Conservation (phyloP, 2,797 vertebrate genomes). For the Saxicola maurus region DNA sequence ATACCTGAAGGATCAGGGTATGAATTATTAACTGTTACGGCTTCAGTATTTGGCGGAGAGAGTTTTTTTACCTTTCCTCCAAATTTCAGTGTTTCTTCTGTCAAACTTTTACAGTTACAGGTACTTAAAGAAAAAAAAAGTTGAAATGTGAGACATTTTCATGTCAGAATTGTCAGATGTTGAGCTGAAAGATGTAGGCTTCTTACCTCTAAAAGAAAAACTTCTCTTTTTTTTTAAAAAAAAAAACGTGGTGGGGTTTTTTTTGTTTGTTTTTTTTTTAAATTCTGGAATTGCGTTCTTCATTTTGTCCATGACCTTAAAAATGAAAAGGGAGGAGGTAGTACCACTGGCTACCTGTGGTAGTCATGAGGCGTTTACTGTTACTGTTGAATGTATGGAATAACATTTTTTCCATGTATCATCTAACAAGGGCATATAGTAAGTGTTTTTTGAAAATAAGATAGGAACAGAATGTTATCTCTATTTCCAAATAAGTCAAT, state of each 20-base stretch:
- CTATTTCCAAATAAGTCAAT: background rate
- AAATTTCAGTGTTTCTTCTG: background rate
- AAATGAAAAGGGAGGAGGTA: background rate
- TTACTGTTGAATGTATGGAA: background rate
- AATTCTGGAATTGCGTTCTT: background rate
- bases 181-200: background rate
- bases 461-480: background rate
- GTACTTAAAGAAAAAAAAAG: background rate
- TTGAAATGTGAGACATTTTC: background rate
- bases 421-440: background rate
- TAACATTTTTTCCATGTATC: background rate
- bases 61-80: background rate
- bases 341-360: background rate
- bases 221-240: fast-evolving
- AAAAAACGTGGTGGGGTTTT: no score
- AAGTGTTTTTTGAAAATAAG: background rate
- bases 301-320: background rate
- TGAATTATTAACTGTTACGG: background rate
- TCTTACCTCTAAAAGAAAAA: background rate
- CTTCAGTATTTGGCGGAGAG: background rate
- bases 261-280: fast-evolving
- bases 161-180: background rate
- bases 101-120: background rate
- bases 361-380: background rate
- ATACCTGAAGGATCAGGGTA: background rate